Evolutionary conservation across 2,888 invertebrate species (phyloP), one percentile per base, ranked within the genome.

Genomic region (Ceramica pisi): DNA sequence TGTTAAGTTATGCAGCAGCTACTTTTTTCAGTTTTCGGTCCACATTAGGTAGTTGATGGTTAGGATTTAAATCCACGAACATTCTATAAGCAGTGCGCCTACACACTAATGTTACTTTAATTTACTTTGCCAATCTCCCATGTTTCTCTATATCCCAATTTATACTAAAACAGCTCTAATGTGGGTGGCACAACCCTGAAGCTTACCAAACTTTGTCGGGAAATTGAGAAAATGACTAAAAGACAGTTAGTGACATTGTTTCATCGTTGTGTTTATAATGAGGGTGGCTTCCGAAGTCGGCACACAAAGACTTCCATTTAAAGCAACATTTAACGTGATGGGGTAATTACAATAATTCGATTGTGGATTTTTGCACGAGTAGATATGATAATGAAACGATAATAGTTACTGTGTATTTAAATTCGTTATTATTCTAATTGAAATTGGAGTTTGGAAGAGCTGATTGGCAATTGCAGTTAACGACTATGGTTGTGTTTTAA

Each of bases 191-290:
- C n/a, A 50, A 53, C 59, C 53, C 31, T 51, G 55, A 67, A 67
- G 48, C 21, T 48, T 19, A 35, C 64, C 38, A 65, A 80, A 71
- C 61, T 73, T 66, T 61, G 55, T 50, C 31, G 31, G 57, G n/a
- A 72, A 75, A 79, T 75, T 62, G 56, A 76, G 67, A 70, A 75
- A 81, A 86, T 83, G 74, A 65, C 50, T 59, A 60, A 69, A 64
- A 57, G 67, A 79, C 68, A 78, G 75, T 73, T 75, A 59, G 63
- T 65, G 80, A 71, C 60, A 83, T 77, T 75, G 71, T 71, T 76
- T 72, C 57, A 61, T 66, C 53, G 60, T 51, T 21, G 84, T 85
- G 83, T 82, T 88, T 86, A 82, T 88, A 86, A 88, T 86, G 80
- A 87, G 61, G 57, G 62, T 46, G 65, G 38, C n/a, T 63, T 70